Conservation (phyloP, 2,888 invertebrate genomes). For the Dione vanillae region DNA sequence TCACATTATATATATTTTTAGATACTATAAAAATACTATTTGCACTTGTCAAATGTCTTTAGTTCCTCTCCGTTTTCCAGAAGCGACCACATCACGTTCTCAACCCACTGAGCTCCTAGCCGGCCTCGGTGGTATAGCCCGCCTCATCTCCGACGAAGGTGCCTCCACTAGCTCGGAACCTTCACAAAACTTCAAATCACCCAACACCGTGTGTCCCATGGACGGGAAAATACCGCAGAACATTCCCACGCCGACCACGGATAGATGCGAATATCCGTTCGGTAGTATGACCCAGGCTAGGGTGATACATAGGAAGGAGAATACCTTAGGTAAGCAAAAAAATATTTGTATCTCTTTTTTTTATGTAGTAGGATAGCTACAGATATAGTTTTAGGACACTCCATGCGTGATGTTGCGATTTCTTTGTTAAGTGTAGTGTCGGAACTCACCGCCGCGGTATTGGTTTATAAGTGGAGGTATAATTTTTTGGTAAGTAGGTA, state of each 20-base stretch:
- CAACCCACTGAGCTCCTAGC: constrained; percentile 69
- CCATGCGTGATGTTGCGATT: too few relatives aligned
- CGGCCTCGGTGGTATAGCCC: constrained; percentile 70
- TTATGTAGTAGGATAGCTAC: too few relatives aligned
- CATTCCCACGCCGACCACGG: constrained; percentile 82
- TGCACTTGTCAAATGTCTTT: too few relatives aligned
- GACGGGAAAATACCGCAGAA: constrained; percentile 88
- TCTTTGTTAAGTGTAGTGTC: too few relatives aligned
- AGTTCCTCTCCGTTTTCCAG: constrained; percentile 49
- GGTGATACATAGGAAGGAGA: constrained; percentile 91
- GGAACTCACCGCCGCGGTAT: too few relatives aligned
- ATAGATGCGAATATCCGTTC: constrained; percentile 90
- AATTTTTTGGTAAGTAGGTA: too few relatives aligned
- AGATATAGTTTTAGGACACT: too few relatives aligned
- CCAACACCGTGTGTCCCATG: constrained; percentile 94
- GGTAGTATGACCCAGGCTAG: constrained; percentile 96
- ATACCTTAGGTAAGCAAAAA: constrained; percentile 71
- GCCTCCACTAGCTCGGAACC: constrained; percentile 72
- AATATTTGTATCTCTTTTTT: neutral
- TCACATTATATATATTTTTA: too few relatives aligned
- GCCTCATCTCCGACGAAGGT: constrained; percentile 51
- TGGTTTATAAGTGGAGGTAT: too few relatives aligned
- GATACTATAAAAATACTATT: too few relatives aligned
- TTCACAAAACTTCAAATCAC: constrained; percentile 87
- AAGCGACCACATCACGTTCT: constrained; percentile 68